These are phyloP conservation scores for Drosophila leontia DNA, from an alignment of 1,140 invertebrate species.

Conservation along the genomic window DNA sequence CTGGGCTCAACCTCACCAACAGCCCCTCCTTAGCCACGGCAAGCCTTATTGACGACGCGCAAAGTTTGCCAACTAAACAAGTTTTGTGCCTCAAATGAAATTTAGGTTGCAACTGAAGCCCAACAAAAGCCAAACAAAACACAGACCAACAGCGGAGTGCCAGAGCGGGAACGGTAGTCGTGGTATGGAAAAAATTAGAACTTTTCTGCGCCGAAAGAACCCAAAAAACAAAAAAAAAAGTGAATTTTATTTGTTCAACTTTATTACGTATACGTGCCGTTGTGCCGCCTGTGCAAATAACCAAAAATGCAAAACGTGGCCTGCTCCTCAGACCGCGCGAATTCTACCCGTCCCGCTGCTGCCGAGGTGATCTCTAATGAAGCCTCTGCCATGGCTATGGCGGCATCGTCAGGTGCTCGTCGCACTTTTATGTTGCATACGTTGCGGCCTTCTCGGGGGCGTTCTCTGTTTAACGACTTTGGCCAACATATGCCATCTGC, in stretches of 20 bases:
- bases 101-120: slow-evolving; percentile 83
- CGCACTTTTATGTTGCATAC: slow-evolving; percentile 75
- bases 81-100: slow-evolving; percentile 83
- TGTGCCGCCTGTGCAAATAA: slow-evolving; percentile 79
- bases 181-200: slow-evolving; percentile 71
- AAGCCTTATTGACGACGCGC: slow-evolving; percentile 80
- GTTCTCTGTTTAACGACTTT: slow-evolving; percentile 69
- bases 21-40: not conserved
- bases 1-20: slow-evolving; percentile 45
- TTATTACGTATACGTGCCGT: slow-evolving; percentile 82
- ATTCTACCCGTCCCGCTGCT: not conserved
- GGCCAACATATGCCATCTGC: slow-evolving; percentile 44
- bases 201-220: slow-evolving; percentile 72
- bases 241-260: slow-evolving; percentile 84
- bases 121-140: slow-evolving; percentile 79
- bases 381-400: slow-evolving; percentile 52
- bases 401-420: slow-evolving; percentile 65
- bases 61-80: slow-evolving; percentile 84
- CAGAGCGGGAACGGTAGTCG: slow-evolving; percentile 2
- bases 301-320: slow-evolving; percentile 78
- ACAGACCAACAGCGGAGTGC: slow-evolving; percentile 45
- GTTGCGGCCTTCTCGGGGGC: slow-evolving; percentile 47
- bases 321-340: slow-evolving; percentile 2
- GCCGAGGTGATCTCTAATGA: slow-evolving; percentile 70
- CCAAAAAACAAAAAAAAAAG: slow-evolving; percentile 31